Evolutionary conservation across 2,888 invertebrate genomes (phyloP).

Genomic region (Esperia sulphurella): DNA sequence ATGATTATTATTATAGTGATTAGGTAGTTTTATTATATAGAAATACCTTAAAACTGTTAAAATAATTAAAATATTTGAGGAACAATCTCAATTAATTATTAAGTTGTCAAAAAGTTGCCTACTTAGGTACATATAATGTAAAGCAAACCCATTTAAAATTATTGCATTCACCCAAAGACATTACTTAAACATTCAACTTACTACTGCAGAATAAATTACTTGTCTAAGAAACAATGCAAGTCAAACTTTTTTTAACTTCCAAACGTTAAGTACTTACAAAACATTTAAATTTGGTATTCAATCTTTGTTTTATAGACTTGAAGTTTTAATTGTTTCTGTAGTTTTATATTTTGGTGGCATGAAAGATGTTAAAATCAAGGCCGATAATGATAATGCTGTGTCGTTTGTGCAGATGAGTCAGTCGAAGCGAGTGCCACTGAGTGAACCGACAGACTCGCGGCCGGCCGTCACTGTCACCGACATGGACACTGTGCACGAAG

Average conservation of each 20-base stretch:
- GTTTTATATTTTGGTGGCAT: not conserved
- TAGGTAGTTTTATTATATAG: too few relatives aligned
- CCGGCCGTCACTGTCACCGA: constrained; percentile 65
- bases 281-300: not conserved
- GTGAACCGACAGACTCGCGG: constrained; percentile 51
- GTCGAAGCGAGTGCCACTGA: constrained; percentile 48
- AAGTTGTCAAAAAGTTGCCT: too few relatives aligned
- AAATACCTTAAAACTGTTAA: too few relatives aligned
- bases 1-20: too few relatives aligned
- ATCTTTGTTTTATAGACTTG: not conserved
- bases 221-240: not conserved
- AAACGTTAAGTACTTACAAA: not conserved
- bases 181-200: too few relatives aligned
- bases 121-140: too few relatives aligned
- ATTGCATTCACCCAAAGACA: too few relatives aligned
- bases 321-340: not conserved
- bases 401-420: constrained; percentile 61
- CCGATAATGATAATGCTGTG: constrained; percentile 18
- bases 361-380: constrained; percentile 12
- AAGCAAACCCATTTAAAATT: too few relatives aligned
- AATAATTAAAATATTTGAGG: too few relatives aligned
- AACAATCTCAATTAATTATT: too few relatives aligned
- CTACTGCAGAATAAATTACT: too few relatives aligned
- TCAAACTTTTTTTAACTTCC: not conserved
- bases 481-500: constrained; percentile 74